These are phyloP conservation scores for Fregetta grallaria DNA, from an alignment of 2,113 vertebrate genomes.

Conservation along the genomic window DNA sequence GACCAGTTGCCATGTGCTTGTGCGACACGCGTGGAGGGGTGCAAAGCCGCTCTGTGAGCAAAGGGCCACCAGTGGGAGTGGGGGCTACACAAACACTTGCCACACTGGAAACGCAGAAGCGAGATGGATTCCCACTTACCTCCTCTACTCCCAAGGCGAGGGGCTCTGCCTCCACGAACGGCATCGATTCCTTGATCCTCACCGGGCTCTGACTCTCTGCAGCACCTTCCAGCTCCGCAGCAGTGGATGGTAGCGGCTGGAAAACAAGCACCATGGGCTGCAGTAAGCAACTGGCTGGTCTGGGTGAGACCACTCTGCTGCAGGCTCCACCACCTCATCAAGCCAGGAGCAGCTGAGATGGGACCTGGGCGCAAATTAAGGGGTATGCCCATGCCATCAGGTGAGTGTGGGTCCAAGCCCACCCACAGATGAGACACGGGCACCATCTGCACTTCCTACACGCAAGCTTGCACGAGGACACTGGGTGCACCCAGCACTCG, in stretches of 20 bases:
- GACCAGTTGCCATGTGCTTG: no score
- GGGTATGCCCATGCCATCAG: neutral
- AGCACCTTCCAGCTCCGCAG: neutral
- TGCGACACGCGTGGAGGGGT: fast-evolving
- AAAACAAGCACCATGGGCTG: neutral
- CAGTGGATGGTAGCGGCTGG: neutral
- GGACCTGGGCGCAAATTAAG: neutral
- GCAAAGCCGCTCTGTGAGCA: neutral
- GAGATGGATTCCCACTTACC: constrained; percentile 55
- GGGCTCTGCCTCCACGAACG: neutral
- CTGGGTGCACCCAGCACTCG: neutral
- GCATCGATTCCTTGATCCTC: neutral
- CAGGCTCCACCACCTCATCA: neutral
- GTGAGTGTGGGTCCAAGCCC: neutral
- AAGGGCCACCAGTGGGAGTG: neutral
- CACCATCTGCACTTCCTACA: neutral
- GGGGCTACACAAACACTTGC: neutral
- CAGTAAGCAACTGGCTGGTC: neutral
- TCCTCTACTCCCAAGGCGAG: constrained; percentile 70
- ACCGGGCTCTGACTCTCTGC: neutral
- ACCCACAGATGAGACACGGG: neutral
- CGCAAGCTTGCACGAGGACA: fast-evolving
- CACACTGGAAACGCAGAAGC: fast-evolving
- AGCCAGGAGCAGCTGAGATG: neutral
- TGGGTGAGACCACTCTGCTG: neutral